A percentile compares a stretch with the other conserved stretches of the same genome.
phyloP scores from a whole-genome alignment of 2,888 invertebrate species.

The Sceliomorpha sp. region DNA sequence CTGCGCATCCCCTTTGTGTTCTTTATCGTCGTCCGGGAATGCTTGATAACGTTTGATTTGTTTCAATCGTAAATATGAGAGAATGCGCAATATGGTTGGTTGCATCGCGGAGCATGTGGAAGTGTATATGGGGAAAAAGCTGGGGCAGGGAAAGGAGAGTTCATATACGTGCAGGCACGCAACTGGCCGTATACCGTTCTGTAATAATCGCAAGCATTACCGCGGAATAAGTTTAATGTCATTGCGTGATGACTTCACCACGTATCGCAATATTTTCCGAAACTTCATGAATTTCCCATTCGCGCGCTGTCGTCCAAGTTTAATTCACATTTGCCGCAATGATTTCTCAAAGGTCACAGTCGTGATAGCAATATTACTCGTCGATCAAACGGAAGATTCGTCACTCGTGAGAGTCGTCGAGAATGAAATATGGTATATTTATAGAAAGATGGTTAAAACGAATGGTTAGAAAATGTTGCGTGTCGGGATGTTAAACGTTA shows the following conservation, averaged over 20 bases:
- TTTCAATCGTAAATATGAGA: constrained; percentile 78
- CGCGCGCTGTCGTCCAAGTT: no score
- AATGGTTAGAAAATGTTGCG: no score
- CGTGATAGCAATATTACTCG: no score
- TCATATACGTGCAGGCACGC: constrained; percentile 52
- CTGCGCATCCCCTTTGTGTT: constrained; percentile 77
- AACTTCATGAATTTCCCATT: no score
- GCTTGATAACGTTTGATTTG: constrained; percentile 81
- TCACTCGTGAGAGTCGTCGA: no score
- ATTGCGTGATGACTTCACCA: constrained; percentile 51
- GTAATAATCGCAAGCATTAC: constrained; percentile 55
- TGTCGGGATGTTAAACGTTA: no score
- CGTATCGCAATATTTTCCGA: constrained; percentile 36
- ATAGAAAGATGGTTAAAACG: no score
- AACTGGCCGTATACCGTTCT: constrained; percentile 39
- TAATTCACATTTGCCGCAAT: no score
- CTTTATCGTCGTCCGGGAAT: constrained; percentile 78
- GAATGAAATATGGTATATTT: no score
- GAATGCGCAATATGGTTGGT: constrained; percentile 64
- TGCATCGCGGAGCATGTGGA: constrained; percentile 29
- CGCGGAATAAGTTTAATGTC: constrained; percentile 53
- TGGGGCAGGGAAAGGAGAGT: constrained; percentile 18
- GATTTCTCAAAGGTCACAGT: no score
- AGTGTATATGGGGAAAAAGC: constrained; percentile 32
- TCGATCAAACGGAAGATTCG: no score